Evolutionary conservation across 2,888 invertebrate genomes (phyloP), one percentile per base, ranked within the genome.

Genomic region (Perizoma affinitatum): DNA sequence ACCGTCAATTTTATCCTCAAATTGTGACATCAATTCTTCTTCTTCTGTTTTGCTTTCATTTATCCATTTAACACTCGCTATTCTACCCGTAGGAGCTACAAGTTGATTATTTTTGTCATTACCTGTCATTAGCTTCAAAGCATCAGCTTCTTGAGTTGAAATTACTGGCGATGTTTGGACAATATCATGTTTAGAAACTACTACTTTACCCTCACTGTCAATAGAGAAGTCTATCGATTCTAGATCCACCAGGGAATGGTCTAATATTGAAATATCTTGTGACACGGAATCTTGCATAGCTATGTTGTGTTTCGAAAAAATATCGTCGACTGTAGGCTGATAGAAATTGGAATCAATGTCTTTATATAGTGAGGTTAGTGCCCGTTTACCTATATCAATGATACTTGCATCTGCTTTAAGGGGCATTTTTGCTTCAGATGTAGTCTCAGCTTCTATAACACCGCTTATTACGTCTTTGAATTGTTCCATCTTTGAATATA

Each of bases 201-300:
- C 50, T 0, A 59, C 54, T 33, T 46, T 59, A 1, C 59, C 59
- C 41, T 41, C 45, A 10, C 36, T 54, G 36, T 59, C 59, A 36
- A 59, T 50, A 36, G 50, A 50, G 22, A 59, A 42, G 11, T 50
- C 59, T 7, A 60, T 51, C n/a, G 60, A 60, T 11, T 44, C 49
- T 38, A 50, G 4, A 45, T 56, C 56, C 4, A 45, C 38, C 7
- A 42, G 5, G 3, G 46, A 54, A 41, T 45, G 11, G 0, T 54
- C 45, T 52, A 51, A 5, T 10, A 51, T 10, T 42, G 41, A 42
- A 34, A 50, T 41, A 41, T 52, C 52, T 38, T 36, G 36, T 40
- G 41, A 34, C 34, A 10, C 3, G 34, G 46, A 35, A 47, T 54
- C 42, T 7, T 34, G 8, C 47, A 54, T 47, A 10, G 46, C 46